These are phyloP conservation scores for Tuta absoluta DNA, from an alignment of 2,888 invertebrate species.

Conservation along the genomic window DNA sequence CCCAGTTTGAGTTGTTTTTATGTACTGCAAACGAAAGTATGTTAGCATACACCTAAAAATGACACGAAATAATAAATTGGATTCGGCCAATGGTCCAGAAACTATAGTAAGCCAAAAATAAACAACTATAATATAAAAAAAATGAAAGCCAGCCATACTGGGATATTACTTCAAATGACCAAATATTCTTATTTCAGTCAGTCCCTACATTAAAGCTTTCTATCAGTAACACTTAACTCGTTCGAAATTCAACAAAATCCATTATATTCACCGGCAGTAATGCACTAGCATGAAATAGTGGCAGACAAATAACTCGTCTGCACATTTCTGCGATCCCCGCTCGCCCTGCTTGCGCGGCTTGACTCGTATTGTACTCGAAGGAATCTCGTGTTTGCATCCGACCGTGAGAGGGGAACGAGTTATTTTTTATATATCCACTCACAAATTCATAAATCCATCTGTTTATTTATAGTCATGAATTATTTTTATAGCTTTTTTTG, in stretches of 20 bases:
- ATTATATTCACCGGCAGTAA: slow-evolving; percentile 29
- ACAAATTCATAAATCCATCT: slow-evolving; percentile 42
- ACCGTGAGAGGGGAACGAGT: slow-evolving; percentile 63
- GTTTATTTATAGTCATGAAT: background rate
- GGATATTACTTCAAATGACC: no score
- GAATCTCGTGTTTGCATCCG: slow-evolving; percentile 72
- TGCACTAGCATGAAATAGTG: slow-evolving; percentile 16
- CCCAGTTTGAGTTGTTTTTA: no score
- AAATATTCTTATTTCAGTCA: no score
- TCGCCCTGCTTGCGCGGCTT: slow-evolving; percentile 42
- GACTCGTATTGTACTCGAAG: slow-evolving; percentile 64
- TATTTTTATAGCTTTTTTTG: no score
- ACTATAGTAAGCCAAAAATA: no score
- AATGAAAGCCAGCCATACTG: no score
- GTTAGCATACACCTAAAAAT: no score
- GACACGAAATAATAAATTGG: no score
- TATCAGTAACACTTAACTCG: background rate
- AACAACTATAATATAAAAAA: no score
- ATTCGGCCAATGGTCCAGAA: no score
- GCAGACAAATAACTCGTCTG: slow-evolving; percentile 70
- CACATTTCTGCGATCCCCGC: slow-evolving; percentile 66
- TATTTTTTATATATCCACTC: slow-evolving; percentile 67
- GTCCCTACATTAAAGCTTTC: background rate
- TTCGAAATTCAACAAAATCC: slow-evolving; percentile 5
- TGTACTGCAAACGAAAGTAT: no score